These are phyloP conservation scores for Adelognathus sp. DNA, from an alignment of 2,888 invertebrate species.

Conservation along the genomic window DNA sequence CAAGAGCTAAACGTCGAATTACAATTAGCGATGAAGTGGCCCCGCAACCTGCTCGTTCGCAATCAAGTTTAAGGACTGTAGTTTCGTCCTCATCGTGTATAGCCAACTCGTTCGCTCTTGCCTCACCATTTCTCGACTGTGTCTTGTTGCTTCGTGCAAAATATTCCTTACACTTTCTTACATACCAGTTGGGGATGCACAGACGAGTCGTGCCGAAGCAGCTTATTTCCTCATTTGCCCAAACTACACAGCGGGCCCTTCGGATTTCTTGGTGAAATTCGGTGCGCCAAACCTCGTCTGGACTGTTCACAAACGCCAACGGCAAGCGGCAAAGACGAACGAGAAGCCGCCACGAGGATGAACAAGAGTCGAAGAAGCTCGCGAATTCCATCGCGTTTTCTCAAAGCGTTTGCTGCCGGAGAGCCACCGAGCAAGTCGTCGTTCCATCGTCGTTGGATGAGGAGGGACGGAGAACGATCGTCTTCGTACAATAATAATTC, in stretches of 20 bases:
- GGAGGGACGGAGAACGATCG: neutral
- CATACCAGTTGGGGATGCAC: neutral
- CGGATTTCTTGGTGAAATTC: slow-evolving; percentile 20
- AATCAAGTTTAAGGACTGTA: slow-evolving; percentile 68
- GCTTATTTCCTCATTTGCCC: slow-evolving; percentile 45
- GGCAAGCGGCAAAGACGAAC: neutral
- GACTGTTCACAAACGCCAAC: neutral
- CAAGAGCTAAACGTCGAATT: slow-evolving; percentile 74
- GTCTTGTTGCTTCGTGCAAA: neutral
- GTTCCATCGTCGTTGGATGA: neutral
- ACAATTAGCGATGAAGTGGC: slow-evolving; percentile 76
- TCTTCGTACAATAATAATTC: neutral
- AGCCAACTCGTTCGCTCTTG: slow-evolving; percentile 34
- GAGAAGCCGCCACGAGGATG: slow-evolving; percentile 16
- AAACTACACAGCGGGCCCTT: slow-evolving; percentile 24
- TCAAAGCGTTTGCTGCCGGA: neutral
- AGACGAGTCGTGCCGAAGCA: neutral
- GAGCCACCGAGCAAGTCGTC: neutral
- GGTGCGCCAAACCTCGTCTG: neutral
- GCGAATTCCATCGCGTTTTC: slow-evolving; percentile 12
- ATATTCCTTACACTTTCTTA: slow-evolving; percentile 16
- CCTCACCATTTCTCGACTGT: slow-evolving; percentile 21
- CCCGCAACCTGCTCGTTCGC: slow-evolving; percentile 62
- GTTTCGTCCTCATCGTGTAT: slow-evolving; percentile 62
- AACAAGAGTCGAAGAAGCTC: slow-evolving; percentile 9